Percentiles rank a stretch among this genome's conserved stretches.
Conservation (phyloP, 2,888 invertebrate species). For the Cybosia mesomella region DNA sequence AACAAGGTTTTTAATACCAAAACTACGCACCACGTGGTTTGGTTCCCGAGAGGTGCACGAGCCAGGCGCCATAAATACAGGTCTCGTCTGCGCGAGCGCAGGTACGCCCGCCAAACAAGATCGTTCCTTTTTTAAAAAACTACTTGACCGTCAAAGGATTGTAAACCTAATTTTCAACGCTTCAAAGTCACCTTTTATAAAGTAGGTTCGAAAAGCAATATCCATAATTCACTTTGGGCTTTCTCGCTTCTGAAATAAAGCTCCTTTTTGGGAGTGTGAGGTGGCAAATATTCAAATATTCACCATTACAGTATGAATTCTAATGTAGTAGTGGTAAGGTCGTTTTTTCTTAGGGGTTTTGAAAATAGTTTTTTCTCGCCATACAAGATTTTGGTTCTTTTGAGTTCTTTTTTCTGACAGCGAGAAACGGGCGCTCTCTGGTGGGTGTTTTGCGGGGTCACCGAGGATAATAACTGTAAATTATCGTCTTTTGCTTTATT, state of each 20-base stretch:
- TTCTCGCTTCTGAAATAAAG: slow-evolving; percentile 85
- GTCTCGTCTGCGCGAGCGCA: slow-evolving; percentile 83
- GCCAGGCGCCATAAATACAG: slow-evolving; percentile 86
- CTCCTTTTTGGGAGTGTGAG: slow-evolving; percentile 77
- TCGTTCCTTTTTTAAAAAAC: slow-evolving; percentile 79
- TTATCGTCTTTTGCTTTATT: slow-evolving; percentile 84
- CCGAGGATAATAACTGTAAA: slow-evolving; percentile 86
- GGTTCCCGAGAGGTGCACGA: slow-evolving; percentile 69
- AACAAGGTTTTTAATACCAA: slow-evolving; percentile 79
- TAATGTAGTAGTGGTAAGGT: slow-evolving; percentile 56
- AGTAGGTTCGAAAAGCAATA: slow-evolving; percentile 55
- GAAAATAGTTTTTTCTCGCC: slow-evolving; percentile 74
- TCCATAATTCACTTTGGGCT: slow-evolving; percentile 84
- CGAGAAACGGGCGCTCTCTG: slow-evolving; percentile 73
- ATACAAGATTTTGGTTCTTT: slow-evolving; percentile 82
- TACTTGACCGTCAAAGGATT: slow-evolving; percentile 44
- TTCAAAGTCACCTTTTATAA: slow-evolving; percentile 57
- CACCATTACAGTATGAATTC: slow-evolving; percentile 48
- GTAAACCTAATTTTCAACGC: slow-evolving; percentile 54
- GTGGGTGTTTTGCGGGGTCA: slow-evolving; percentile 87
- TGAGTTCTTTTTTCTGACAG: slow-evolving; percentile 81
- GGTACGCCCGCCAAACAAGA: slow-evolving; percentile 86
- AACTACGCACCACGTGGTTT: slow-evolving; percentile 76
- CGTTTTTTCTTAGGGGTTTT: slow-evolving; percentile 53
- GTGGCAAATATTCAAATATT: slow-evolving; percentile 56